Evolutionary conservation across 2,113 vertebrate genomes (phyloP), one percentile per base, ranked within the genome.

Genomic region (Salminus brasiliensis): DNA sequence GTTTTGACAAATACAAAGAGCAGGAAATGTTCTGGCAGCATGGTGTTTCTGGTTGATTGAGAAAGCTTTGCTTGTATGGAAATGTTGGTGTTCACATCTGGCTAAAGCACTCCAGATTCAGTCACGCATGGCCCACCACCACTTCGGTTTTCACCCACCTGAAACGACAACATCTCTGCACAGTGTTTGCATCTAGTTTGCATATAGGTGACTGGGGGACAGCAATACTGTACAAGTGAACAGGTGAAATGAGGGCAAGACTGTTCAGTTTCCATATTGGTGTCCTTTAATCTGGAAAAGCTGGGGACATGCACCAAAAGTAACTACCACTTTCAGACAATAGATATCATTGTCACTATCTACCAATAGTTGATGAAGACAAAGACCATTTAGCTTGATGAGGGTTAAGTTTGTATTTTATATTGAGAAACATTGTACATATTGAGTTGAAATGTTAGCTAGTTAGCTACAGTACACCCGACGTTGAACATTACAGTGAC

Each of bases 141-240:
- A 85, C 76, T 80, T 83, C 34, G 47, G 71, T 83, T 76, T 41
- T 85, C 74, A 78, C 29, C 81, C 84, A 85, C 84, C 81, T 70
- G 69, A 70, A 78, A 85, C 76, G 78, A 83, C 70, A 81, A 75
- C 69, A 66, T 71, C 75, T 71, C 60, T 3, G 43, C 69, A 83
- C 15, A 60, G 16, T 65, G 41, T 85, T 85, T 85, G 76, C 78
- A 83, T 85, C 66, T 57, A 2, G 71, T 85, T 85, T 85, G 78
- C 79, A 78, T 75, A 74, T 81, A 76, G 80, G 74, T 85, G 80
- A 82, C 53, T 41, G 39, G 23, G 41, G 67, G 5, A 80, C 39
- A 45, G 47, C 74, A 73, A 23, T 39, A n/a, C 21, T 65, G 7
- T 76, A 78, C 63, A 74, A 39, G 47, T 81, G 55, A 81, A 67